phyloP scores from a whole-genome alignment of 2,113 vertebrate species.

The Maccullochella peelii region DNA sequence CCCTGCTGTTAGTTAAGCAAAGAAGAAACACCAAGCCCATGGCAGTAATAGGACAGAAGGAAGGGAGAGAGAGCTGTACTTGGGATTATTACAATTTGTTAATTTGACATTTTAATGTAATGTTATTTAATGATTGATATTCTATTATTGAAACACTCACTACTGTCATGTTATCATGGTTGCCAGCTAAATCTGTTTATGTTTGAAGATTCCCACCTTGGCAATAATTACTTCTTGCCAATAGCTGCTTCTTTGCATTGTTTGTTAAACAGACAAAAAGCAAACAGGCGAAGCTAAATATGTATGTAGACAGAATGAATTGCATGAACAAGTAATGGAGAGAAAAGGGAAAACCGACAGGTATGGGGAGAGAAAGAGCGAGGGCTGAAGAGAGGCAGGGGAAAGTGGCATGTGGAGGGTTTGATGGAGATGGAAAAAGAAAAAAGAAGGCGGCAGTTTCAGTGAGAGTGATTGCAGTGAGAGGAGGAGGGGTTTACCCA shows the following conservation, averaged over 20 bases:
- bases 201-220: constrained; percentile 22
- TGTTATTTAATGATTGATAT: constrained; percentile 19
- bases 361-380: background rate
- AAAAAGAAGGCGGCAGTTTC: constrained; percentile 16
- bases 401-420: constrained; percentile 19
- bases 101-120: background rate
- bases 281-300: background rate
- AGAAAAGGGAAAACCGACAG: background rate
- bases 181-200: constrained; percentile 34
- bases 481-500: constrained; percentile 9
- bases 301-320: constrained; percentile 30
- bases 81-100: background rate
- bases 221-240: constrained; percentile 18
- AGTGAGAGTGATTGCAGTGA: constrained; percentile 30
- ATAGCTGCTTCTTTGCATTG: constrained; percentile 27
- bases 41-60: background rate
- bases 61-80: background rate
- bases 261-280: constrained; percentile 33
- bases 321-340: background rate
- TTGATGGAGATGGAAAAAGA: constrained; percentile 50
- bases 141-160: constrained; percentile 8
- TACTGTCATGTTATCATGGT: background rate
- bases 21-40: background rate
- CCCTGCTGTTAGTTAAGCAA: background rate
- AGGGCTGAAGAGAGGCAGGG: constrained; percentile 6